Conservation (phyloP, 1,140 invertebrate genomes). For the Oreohelix idahoensis region DNA sequence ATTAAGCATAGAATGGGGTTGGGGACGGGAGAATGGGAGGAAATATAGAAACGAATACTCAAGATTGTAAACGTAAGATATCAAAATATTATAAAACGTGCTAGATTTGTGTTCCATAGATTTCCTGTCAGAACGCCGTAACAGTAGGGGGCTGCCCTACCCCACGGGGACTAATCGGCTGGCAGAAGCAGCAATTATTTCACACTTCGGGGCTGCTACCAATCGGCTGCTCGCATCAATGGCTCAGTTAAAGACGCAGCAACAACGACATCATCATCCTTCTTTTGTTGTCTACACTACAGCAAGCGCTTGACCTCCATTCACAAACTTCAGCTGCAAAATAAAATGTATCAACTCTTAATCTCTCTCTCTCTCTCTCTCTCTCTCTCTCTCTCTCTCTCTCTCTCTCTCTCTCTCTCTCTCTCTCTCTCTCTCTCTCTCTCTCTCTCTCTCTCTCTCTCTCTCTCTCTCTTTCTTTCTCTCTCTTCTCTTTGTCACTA, state of each 20-base stretch:
- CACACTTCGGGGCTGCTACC: conserved; percentile 25
- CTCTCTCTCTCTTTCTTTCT: too few species aligned
- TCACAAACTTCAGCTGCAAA: neutral
- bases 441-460: too few species aligned
- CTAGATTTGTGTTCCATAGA: neutral
- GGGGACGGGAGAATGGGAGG: too few species aligned
- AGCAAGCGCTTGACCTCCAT: neutral
- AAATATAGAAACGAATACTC: too few species aligned
- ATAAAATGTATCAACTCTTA: neutral
- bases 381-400: too few species aligned
- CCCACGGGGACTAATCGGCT: conserved; percentile 30
- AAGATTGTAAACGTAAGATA: too few species aligned
- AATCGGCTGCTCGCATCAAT: conserved; percentile 30
- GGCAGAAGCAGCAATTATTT: conserved; percentile 33
- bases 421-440: too few species aligned
- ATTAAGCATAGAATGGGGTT: too few species aligned
- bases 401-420: too few species aligned
- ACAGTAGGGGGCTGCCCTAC: conserved; percentile 9
- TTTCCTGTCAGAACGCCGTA: neutral
- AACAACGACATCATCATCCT: neutral
- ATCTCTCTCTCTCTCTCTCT: neutral
- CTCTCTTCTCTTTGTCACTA: too few species aligned
- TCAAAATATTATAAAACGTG: conserved; percentile 2
- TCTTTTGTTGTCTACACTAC: neutral
- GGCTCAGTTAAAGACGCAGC: neutral